Conservation (phyloP, 2,797 vertebrate genomes). For the Sebastes matsubarae region DNA sequence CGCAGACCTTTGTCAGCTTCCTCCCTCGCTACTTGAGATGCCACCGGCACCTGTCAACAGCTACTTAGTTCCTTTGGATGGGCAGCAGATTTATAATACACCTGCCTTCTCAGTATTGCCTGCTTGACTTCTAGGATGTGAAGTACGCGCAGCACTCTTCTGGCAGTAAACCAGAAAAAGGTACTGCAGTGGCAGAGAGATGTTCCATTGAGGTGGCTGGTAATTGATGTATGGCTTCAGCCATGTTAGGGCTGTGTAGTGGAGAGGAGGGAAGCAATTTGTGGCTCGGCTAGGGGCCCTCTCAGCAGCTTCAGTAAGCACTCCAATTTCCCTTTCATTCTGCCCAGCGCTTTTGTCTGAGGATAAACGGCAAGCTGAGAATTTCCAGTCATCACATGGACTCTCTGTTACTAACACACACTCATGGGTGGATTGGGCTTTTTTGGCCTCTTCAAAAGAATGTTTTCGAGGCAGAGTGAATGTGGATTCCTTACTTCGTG, state of each 20-base stretch:
- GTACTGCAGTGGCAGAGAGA: constrained; percentile 63
- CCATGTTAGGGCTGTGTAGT: constrained; percentile 63
- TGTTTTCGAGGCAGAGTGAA: constrained; percentile 47
- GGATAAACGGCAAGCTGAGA: constrained; percentile 68
- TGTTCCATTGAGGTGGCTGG: constrained; percentile 55
- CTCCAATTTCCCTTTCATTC: constrained; percentile 71
- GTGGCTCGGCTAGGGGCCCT: constrained; percentile 67
- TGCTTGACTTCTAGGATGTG: constrained; percentile 48
- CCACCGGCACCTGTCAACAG: constrained; percentile 50
- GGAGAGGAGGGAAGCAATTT: constrained; percentile 73
- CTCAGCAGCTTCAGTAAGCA: constrained; percentile 61
- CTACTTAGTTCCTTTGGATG: constrained; percentile 59
- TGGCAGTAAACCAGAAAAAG: constrained; percentile 63
- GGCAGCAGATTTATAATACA: constrained; percentile 62
- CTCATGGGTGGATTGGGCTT: constrained; percentile 39
- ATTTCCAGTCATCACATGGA: constrained; percentile 63
- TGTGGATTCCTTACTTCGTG: constrained; percentile 41
- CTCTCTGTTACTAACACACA: constrained; percentile 47
- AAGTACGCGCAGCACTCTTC: constrained; percentile 42
- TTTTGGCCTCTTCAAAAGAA: constrained; percentile 42
- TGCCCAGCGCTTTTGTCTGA: constrained; percentile 68
- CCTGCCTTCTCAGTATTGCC: constrained; percentile 42
- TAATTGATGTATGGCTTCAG: constrained; percentile 73
- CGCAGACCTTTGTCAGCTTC: constrained; percentile 38
- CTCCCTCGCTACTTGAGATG: constrained; percentile 35